Evolutionary conservation across 2,113 vertebrate species (phyloP), one percentile per base, ranked within the genome.

Genomic region (Menidia beryllina): DNA sequence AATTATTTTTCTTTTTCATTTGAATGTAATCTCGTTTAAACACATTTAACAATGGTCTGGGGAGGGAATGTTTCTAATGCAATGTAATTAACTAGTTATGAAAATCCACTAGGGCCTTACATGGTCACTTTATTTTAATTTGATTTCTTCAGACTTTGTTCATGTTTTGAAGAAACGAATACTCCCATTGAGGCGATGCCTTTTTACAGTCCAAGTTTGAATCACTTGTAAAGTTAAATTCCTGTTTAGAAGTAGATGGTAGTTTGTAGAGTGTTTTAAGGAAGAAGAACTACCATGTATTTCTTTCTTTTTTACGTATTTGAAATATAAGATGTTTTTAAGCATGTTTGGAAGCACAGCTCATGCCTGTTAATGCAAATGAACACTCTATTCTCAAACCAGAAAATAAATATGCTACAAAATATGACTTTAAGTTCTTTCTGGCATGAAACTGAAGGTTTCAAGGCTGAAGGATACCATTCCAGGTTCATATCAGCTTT

Each of bases 401-500:
- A 54, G 11, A 12, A 55, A 24, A 62, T 7, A 20, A 24, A 58
- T 7, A 21, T 39, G 47, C 49, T 34, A 41, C 4, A 21, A 17
- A 7, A 73, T 36, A 55, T 30, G 53, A 50, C 14, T 4, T 59
- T 54, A 9, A 63, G 30, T 14, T 55, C 7, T 20, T 17, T 71
- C 21, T 43, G 24, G 50, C 41, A 49, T 43, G 2, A 68, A 69
- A 14, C 2, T 23, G 1, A 15, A 66, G 7, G 24, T 8, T 49
- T 39, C 23, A 58, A 69, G 27, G n/a, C 17, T 45, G n/a, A 34
- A 61, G 49, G n/a, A 69, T 52, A 66, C 70, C 7, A 61, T 25
- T 23, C 17, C 3, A 38, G 24, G 15, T 71, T 65, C 45, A 0
- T 47, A 30, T 67, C 51, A 21, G 17, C n/a, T 71, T 82, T 86